Base-by-base conservation (phyloP, 2,888 invertebrate genomes). In the Aromia moschata region DNA sequence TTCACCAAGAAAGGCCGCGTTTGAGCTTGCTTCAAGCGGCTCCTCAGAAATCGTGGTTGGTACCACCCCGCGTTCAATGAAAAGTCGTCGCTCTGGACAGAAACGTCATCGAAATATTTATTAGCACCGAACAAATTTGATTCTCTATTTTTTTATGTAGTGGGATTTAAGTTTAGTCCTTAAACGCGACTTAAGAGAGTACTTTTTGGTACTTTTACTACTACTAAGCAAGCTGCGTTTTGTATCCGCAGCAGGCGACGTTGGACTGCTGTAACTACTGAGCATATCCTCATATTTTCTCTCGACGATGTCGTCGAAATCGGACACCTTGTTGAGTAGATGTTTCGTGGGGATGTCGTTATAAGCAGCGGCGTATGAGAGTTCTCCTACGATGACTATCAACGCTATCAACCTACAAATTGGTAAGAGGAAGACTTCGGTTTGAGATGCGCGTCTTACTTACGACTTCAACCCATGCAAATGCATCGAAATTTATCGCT, bases 391-490 rank as follows among this genome's bases (percentile, higher is more conserved):
- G 33, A 58, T 52, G 25, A 59, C 20, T 33, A 54, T 51, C 56
- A 65, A 55, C 54, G 60, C 56, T 59, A 61, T 52, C 40, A 61
- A 56, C 44, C 65, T 65, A 30, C 15, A 59, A 61, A 44, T 25
- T 30, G 53, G 37, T 2, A 14, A 11, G 15, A 45, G 30, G 20
- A 16, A 11, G n/a, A 7, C 4, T 7, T 40, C 5, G 11, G 14
- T 12, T 36, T 33, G 15, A 9, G 11, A 30, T 25, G 41, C 38
- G 44, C 14, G 5, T 12, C 9, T 5, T 68, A 71, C 70, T 71
- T 66, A 71, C 71, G 65, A 58, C 52, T 64, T 68, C 59, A 71
- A 54, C 56, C 62, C 67, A 70, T 67, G 60, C 60, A 69, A 65
- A 52, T 61, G 66, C 68, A 70, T 71, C 63, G 70, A 70, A 64